A percentile compares a stretch with the other conserved stretches of the same genome.
These are phyloP conservation scores for Falco cherrug DNA, from an alignment of 2,797 vertebrate genomes.

Conservation along the genomic window DNA sequence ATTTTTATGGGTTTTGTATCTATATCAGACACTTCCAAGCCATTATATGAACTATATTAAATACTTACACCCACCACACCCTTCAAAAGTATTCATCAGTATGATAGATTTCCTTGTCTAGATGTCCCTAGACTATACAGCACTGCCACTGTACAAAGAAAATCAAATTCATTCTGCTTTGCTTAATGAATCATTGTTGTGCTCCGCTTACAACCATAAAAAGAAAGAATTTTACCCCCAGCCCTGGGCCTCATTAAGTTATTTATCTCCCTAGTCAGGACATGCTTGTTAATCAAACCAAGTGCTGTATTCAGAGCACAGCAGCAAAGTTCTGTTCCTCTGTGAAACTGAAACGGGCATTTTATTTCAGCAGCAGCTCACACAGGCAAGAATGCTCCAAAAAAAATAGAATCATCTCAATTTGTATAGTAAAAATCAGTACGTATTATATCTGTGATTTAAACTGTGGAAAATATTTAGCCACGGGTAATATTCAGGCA, in stretches of 20 bases:
- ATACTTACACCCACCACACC: neutral
- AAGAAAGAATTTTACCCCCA: slow-evolving; percentile 59
- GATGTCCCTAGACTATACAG: neutral
- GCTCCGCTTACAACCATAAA: slow-evolving; percentile 16
- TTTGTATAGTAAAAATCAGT: neutral
- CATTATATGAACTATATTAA: neutral
- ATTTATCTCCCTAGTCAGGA: slow-evolving; percentile 46
- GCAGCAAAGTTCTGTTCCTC: slow-evolving; percentile 1
- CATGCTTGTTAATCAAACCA: slow-evolving; percentile 56
- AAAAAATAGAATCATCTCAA: neutral
- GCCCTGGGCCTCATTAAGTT: slow-evolving; percentile 46
- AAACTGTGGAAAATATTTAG: neutral
- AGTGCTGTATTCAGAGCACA: slow-evolving; percentile 4
- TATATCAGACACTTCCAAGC: neutral
- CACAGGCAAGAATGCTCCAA: neutral
- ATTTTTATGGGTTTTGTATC: neutral
- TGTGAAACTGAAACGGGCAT: neutral
- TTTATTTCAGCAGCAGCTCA: slow-evolving; percentile 21
- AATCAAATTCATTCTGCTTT: slow-evolving; percentile 41
- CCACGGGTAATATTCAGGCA: neutral
- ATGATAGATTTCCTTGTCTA: slow-evolving; percentile 28
- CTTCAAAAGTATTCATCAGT: neutral
- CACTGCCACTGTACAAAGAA: neutral
- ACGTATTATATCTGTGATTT: neutral
- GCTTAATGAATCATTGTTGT: slow-evolving; percentile 38